Percentiles rank a stretch among this genome's conserved stretches.
phyloP scores from a whole-genome alignment of 2,797 vertebrate genomes.

The Trachurus trachurus region DNA sequence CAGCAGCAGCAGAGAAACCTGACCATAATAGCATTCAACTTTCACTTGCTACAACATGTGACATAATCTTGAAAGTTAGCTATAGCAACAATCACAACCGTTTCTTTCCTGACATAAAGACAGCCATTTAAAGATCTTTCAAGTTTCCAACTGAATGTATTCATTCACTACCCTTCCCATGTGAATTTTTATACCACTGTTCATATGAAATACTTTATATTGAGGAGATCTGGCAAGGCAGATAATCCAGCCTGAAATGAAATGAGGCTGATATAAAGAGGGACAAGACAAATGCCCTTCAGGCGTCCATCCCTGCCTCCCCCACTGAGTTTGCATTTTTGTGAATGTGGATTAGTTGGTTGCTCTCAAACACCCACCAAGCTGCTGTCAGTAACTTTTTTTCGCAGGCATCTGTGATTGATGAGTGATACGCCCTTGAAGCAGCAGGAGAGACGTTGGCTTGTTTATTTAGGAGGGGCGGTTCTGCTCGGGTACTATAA shows the following conservation, averaged over 20 bases:
- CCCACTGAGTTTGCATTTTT: conserved; percentile 37
- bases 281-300: conserved; percentile 35
- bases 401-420: conserved; percentile 50
- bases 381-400: conserved; percentile 43
- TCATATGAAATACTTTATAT: conserved; percentile 1
- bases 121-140: conserved; percentile 3
- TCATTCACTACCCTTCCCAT: conserved; percentile 2
- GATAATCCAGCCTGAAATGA: conserved; percentile 38
- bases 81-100: too few species aligned
- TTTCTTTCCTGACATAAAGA: background rate
- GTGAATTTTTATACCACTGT: conserved; percentile 21
- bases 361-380: conserved; percentile 27
- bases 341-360: conserved; percentile 37
- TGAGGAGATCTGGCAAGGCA: conserved; percentile 10
- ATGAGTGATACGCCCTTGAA: conserved; percentile 55
- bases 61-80: too few species aligned
- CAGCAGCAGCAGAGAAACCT: too few species aligned
- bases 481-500: conserved; percentile 15
- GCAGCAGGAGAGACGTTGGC: conserved; percentile 42
- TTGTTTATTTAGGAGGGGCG: conserved; percentile 27
- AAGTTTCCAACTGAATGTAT: conserved; percentile 7
- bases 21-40: too few species aligned
- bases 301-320: conserved; percentile 21
- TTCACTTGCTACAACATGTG: background rate
- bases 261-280: conserved; percentile 28